Evolutionary conservation across 2,888 invertebrate species (phyloP).

Genomic region (Cephus pygmeus): DNA sequence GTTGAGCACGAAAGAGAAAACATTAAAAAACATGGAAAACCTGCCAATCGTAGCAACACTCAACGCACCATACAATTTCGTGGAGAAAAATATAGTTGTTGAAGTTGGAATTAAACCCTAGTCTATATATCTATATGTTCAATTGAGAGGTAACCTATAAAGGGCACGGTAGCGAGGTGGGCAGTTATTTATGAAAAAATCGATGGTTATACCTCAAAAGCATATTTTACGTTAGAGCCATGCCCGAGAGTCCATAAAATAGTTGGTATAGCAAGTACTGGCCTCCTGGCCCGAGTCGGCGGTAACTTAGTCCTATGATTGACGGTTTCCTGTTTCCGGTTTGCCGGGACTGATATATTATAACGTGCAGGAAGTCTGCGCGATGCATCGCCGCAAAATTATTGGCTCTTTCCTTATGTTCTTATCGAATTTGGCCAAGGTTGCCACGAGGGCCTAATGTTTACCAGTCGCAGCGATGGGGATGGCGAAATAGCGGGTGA

Average conservation of each 20-base stretch:
- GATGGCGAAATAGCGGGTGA: neutral
- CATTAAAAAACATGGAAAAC: neutral
- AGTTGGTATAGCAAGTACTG: conserved; percentile 18
- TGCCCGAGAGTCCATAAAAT: conserved; percentile 40
- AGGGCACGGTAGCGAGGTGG: conserved; percentile 33
- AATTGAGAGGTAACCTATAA: conserved; percentile 1
- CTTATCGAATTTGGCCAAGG: conserved; percentile 41
- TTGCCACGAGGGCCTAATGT: conserved; percentile 38
- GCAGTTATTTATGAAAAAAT: conserved; percentile 55
- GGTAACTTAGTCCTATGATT: conserved; percentile 52
- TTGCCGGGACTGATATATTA: conserved; percentile 51
- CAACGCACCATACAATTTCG: neutral
- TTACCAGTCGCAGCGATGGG: conserved; percentile 23
- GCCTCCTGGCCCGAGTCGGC: conserved; percentile 17
- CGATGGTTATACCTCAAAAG: conserved; percentile 43
- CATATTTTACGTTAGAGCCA: conserved; percentile 39
- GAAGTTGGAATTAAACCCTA: neutral
- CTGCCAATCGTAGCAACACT: neutral
- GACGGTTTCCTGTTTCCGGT: conserved; percentile 57
- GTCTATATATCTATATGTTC: neutral
- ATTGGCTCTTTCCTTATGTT: conserved; percentile 34
- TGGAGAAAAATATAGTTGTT: neutral
- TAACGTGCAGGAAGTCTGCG: conserved; percentile 51
- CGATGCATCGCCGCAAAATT: conserved; percentile 44
- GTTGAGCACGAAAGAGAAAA: neutral